Evolutionary conservation across 2,797 vertebrate species (phyloP), one percentile per base, ranked within the genome.

Genomic region (Helostoma temminkii): DNA sequence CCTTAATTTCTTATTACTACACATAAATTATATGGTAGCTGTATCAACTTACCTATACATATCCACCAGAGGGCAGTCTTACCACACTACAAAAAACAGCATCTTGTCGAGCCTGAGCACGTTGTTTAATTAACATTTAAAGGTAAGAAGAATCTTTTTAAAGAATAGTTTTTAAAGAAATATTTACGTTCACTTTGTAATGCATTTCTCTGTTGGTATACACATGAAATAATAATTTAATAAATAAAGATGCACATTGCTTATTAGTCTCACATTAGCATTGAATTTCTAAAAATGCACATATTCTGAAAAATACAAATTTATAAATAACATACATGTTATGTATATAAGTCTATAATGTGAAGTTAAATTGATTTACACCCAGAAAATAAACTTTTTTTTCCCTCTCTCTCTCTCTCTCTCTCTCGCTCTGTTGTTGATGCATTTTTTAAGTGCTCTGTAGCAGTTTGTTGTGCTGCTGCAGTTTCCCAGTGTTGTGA

Each of bases 51-150:
- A 9, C 55, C 48, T 7, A 59, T 62, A 71, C n/a, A 53, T 75
- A 43, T 81, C 37, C 93, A 89, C 78, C 84, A 91, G 93, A 88
- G 88, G 92, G 93, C 92, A 91, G 76, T 91, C 80, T 92, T 89
- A 90, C 71, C 66, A 82, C 89, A 71, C 66, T 37, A n/a, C 67
- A 78, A 85, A 67, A 37, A 55, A 36, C 43, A 39, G 7, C 46
- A 28, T 11, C 25, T 22, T 52, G 9, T 34, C n/a, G 66, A 25
- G 30, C 25, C 22, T 37, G 6, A 57, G 67, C 9, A 6, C 11
- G 22, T 55, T 36, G 26, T 54, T 47, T 49, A 57, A 53, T 59
- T 6, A 59, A 80, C 18, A 5, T 19, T 49, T 18, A 6, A 7
- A 3, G 58, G 43, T 63, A 28, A 25, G 30, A 42, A 26, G n/a